These are phyloP conservation scores for Apeltes quadracus DNA, from an alignment of 2,113 vertebrate genomes.

Conservation along the genomic window DNA sequence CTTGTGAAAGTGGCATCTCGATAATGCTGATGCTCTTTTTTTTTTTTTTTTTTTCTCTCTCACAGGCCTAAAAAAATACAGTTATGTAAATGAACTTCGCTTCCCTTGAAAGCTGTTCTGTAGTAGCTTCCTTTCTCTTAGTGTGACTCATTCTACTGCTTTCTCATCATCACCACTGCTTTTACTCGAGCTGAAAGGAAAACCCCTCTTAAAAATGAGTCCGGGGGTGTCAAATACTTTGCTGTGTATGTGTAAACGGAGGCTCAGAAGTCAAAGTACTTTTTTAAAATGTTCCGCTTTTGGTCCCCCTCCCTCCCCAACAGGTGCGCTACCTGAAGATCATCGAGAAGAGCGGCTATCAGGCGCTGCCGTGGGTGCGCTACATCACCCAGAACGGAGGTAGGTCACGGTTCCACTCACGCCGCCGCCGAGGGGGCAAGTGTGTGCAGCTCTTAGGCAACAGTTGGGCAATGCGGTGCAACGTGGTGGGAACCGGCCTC, in stretches of 20 bases:
- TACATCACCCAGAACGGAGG: conserved; percentile 99
- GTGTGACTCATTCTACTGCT: conserved; percentile 64
- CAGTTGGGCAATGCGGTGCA: conserved; percentile 74
- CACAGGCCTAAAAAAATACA: conserved; percentile 34
- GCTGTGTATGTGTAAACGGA: background rate
- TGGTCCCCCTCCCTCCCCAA: background rate
- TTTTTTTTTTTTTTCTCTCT: conserved; percentile 9
- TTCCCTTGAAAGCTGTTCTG: conserved; percentile 64
- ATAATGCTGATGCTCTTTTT: conserved; percentile 64
- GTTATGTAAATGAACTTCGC: conserved; percentile 58
- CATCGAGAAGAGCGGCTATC: conserved; percentile 97
- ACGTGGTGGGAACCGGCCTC: conserved; percentile 65
- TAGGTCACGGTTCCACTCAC: conserved; percentile 61
- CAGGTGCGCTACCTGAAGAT: conserved; percentile 97
- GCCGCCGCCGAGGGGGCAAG: conserved; percentile 41
- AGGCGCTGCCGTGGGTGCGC: conserved; percentile 91
- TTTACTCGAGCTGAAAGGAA: conserved; percentile 32
- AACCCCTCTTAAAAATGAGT: background rate
- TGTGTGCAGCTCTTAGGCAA: conserved; percentile 76
- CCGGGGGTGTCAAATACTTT: background rate
- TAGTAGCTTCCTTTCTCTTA: conserved; percentile 63
- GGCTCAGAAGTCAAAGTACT: conserved; percentile 2
- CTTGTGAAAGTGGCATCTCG: conserved; percentile 73
- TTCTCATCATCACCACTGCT: conserved; percentile 60
- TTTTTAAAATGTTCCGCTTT: background rate